Conservation (phyloP, 2,888 invertebrate genomes). For the Chironomus riparius region DNA sequence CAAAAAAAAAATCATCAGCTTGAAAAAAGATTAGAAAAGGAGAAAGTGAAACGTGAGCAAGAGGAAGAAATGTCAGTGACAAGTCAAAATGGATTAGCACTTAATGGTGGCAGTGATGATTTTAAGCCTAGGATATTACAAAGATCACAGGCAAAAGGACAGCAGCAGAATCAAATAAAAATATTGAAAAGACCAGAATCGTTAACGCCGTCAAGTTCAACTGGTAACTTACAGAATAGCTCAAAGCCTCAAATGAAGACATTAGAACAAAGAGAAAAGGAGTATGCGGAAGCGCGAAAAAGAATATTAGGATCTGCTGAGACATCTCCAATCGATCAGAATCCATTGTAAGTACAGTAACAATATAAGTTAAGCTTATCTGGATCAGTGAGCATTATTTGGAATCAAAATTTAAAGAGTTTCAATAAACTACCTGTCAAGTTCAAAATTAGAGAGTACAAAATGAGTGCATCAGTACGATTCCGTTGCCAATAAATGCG, state of each 20-base stretch:
- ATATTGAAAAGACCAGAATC: constrained; percentile 15
- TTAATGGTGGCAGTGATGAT: background rate
- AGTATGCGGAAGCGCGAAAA: constrained; percentile 84
- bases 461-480: no score
- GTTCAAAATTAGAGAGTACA: no score
- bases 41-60: constrained; percentile 3
- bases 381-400: no score
- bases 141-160: background rate
- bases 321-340: constrained; percentile 40
- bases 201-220: background rate
- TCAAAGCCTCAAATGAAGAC: constrained; percentile 68
- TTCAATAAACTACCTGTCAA: no score
- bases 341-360: constrained; percentile 14
- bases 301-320: constrained; percentile 81
- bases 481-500: background rate
- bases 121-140: constrained; percentile 15
- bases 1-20: background rate
- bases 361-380: constrained; percentile 2
- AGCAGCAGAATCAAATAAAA: background rate
- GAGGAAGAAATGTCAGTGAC: constrained; percentile 6
- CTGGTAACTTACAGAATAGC: background rate
- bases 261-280: constrained; percentile 81
- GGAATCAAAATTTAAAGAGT: no score
- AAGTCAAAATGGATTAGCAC: constrained; percentile 9
- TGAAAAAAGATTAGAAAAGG: constrained; percentile 9